These are phyloP conservation scores for Caranx melampygus DNA, from an alignment of 2,113 vertebrate genomes.

Conservation along the genomic window DNA sequence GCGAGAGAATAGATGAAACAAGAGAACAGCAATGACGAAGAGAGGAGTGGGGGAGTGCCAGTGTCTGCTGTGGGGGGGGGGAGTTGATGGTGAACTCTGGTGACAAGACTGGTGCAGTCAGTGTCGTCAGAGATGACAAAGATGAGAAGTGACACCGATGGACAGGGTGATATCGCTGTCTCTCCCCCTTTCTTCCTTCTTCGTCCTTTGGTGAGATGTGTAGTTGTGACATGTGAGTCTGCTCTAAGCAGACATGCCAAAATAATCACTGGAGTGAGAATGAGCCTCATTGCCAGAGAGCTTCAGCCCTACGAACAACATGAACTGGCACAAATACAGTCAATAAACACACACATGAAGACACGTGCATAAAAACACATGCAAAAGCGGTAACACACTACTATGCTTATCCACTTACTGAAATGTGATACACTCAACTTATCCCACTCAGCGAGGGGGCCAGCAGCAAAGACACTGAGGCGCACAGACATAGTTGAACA, in stretches of 20 bases:
- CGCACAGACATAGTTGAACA: conserved; percentile 40
- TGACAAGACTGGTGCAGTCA: conserved; percentile 78
- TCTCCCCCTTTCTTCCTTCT: conserved; percentile 43
- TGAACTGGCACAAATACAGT: conserved; percentile 61
- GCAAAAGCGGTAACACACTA: conserved; percentile 35
- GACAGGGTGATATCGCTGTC: conserved; percentile 54
- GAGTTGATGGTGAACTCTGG: conserved; percentile 72
- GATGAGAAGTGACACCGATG: conserved; percentile 71
- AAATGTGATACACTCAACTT: conserved; percentile 67
- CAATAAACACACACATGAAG: conserved; percentile 26
- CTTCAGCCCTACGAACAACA: conserved; percentile 49
- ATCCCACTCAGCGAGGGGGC: conserved; percentile 54
- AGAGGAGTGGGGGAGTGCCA: conserved; percentile 46
- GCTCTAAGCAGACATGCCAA: conserved; percentile 76
- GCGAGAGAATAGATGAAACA: conserved; percentile 50
- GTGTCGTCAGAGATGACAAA: conserved; percentile 61
- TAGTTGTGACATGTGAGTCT: conserved; percentile 79
- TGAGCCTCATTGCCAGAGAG: conserved; percentile 63
- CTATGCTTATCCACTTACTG: conserved; percentile 46
- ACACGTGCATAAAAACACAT: conserved; percentile 28
- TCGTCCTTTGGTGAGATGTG: conserved; percentile 57
- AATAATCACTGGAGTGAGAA: conserved; percentile 76
- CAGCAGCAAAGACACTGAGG: conserved; percentile 46
- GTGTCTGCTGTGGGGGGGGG: conserved; percentile 35
- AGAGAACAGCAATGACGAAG: conserved; percentile 32